A percentile compares a stretch with the other conserved stretches of the same genome.
Evolutionary conservation across 2,888 invertebrate genomes (phyloP).

Genomic region (Bombylius discolor): DNA sequence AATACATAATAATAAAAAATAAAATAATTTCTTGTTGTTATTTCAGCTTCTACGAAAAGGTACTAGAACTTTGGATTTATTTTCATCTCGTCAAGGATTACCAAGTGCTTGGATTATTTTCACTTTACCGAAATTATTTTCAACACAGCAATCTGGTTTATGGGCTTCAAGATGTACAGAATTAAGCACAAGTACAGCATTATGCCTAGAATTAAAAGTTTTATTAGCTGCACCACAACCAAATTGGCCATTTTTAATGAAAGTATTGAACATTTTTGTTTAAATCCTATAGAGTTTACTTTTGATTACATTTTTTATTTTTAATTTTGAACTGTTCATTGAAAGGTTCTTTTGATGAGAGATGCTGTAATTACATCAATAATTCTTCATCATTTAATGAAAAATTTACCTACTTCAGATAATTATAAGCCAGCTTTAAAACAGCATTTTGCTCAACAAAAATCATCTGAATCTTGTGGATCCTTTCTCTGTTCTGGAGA

Average conservation of each 20-base stretch:
- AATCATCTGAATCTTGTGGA: slow-evolving; percentile 38
- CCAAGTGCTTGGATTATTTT: slow-evolving; percentile 60
- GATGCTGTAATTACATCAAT: slow-evolving; percentile 49
- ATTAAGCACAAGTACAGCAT: slow-evolving; percentile 45
- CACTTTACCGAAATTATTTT: slow-evolving; percentile 49
- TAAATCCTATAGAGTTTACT: background rate
- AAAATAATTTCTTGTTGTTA: slow-evolving; percentile 1
- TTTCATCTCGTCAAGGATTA: slow-evolving; percentile 41
- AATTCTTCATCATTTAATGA: slow-evolving; percentile 42
- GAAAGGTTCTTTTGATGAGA: slow-evolving; percentile 56
- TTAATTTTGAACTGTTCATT: slow-evolving; percentile 11
- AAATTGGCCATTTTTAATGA: slow-evolving; percentile 60
- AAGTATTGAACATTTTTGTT: slow-evolving; percentile 38
- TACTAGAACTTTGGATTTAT: slow-evolving; percentile 42
- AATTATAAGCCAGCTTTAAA: slow-evolving; percentile 32
- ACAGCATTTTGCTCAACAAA: slow-evolving; percentile 32
- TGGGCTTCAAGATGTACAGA: slow-evolving; percentile 38
- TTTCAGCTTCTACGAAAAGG: slow-evolving; percentile 43
- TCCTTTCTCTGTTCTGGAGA: slow-evolving; percentile 61
- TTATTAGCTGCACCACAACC: slow-evolving; percentile 65
- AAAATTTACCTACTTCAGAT: slow-evolving; percentile 37
- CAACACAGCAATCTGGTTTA: slow-evolving; percentile 34
- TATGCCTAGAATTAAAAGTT: slow-evolving; percentile 57
- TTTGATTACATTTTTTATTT: too few species aligned
- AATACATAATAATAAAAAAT: background rate